Base-by-base conservation (phyloP, 2,797 vertebrate genomes). In the Ctenochaetus hawaiiensis region DNA sequence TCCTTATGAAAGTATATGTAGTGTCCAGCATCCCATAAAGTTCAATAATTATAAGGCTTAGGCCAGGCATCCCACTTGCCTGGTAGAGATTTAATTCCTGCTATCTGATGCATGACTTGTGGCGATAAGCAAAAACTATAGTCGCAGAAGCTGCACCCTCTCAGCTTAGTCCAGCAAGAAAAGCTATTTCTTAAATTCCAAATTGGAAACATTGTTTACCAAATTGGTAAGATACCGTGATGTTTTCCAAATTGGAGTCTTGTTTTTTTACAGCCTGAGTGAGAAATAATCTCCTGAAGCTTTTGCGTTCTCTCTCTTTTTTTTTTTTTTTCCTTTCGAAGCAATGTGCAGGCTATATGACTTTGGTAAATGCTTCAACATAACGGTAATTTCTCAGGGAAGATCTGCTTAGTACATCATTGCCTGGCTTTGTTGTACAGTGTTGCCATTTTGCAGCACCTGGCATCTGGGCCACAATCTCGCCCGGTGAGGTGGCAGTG, bases 161-260 rank as follows among this genome's bases (percentile, higher is more conserved):
- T 85, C 71, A 71, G 86, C 81, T 77, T 81, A 81, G 79, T 85
- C 92, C 92, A 92, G 91, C 89, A 83, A 85, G 82, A 91, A 90
- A 96, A 96, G 95, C 88, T 94, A 88, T 76, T 87, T 91, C 92
- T 95, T 94, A 93, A 80, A 95, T 99, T 99, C 97, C 98, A 98
- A 96, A 98, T 97, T 99, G 98, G 98, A 98, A 99, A 96, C 95
- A 94, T 96, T 94, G 85, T 98, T 98, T 98, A 98, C 98, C 98
- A 99, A 97, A 99, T 98, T 98, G 98, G 98, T 98, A 98, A 97
- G 95, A 96, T 93, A 91, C 51, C 62, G 85, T 91, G 85, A 93
- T 95, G 95, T 96, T 96, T 96, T 97, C 96, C 96, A 95, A 96
- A 96, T 96, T 96, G 95, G 96, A 96, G 94, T 93, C 64, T 8